Evolutionary conservation across 2,797 vertebrate species (phyloP), one percentile per base, ranked within the genome.

Genomic region (Coilia nasus): DNA sequence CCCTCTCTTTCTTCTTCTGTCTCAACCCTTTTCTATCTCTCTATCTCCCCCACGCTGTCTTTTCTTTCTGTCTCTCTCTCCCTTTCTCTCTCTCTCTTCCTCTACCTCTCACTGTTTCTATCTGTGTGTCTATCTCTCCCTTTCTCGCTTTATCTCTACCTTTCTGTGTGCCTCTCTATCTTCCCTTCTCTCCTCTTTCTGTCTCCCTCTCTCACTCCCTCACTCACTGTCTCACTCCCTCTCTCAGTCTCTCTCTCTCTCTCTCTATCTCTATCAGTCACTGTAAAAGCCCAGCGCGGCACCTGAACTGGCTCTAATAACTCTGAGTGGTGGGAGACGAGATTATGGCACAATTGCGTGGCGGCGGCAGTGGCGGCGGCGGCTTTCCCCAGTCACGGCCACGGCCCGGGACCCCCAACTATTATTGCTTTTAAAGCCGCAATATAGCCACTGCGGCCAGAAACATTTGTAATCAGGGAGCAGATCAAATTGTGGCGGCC

Each of bases 231-330:
- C n/a, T 81, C 44, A 46, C 41, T 23, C 57, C 14, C 57, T 21
- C 6, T 64, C 60, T 64, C 62, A 23, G 1, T 64, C 23, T 23
- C 0, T 28, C 9, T 64, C n/a, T 12, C n/a, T 64, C 23, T 71
- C 64, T 71, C 64, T 71, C 28, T 31, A 21, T 47, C 44, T n/a
- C 46, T 19, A 9, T 31, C 81, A 4, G n/a, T 54, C 81, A 54
- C 50, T 35, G 90, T 93, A 93, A 94, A 95, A 91, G 92, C 92
- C 92, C 90, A 93, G 91, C 91, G 91, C 88, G 91, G 93, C 93
- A 93, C 93, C 91, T 94, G 92, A 88, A 87, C 59, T 80, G 85
- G 83, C 83, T 89, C 82, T 94, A 95, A 95, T 95, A 94, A 94
- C 94, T 91, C 90, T 88, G 90, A 90, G 91, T 92, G 91, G 92